These are phyloP conservation scores for Pteropus rufus DNA, from an alignment of 2,797 vertebrate genomes.

Conservation along the genomic window DNA sequence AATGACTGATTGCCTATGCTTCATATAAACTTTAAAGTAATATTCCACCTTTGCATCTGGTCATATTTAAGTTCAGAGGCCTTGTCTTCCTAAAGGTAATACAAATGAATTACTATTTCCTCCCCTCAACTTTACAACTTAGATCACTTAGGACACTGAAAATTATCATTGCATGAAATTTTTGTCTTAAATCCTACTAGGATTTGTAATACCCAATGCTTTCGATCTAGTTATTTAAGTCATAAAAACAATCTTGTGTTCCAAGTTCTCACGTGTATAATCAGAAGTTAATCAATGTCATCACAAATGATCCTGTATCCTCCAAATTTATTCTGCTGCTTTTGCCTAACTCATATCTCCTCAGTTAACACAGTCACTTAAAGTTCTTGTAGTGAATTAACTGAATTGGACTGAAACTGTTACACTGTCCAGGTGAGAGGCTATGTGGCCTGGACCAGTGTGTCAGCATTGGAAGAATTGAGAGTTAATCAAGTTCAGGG, in stretches of 20 bases:
- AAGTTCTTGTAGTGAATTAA: neutral
- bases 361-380: neutral
- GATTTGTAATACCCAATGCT: neutral
- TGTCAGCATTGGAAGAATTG: neutral
- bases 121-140: neutral
- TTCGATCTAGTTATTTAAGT: neutral
- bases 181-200: neutral
- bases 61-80: neutral
- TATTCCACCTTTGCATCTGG: neutral
- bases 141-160: neutral
- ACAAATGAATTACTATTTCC: neutral
- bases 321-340: neutral
- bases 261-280: neutral
- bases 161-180: neutral
- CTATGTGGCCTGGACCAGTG: neutral
- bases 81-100: neutral
- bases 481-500: neutral
- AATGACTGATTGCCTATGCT: neutral
- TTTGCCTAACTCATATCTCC: neutral
- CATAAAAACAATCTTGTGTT: neutral
- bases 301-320: neutral
- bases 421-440: neutral
- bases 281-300: neutral
- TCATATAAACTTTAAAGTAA: neutral
- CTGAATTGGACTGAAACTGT: neutral